Evolutionary conservation across 2,888 invertebrate species (phyloP).

Genomic region (Therioaphis trifolii): DNA sequence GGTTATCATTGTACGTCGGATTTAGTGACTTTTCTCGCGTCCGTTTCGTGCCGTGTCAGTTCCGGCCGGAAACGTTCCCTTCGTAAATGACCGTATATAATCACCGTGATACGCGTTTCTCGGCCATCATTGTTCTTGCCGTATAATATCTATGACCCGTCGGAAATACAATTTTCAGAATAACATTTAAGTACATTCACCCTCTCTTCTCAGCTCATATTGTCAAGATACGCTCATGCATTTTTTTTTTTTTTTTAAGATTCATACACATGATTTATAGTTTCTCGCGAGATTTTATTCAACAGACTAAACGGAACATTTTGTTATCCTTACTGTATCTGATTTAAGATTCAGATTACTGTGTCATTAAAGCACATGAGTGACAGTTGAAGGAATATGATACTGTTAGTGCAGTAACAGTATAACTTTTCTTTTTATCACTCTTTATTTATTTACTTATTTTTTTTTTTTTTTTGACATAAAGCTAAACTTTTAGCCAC

Average conservation of each 20-base stretch:
- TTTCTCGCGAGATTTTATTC: not conserved
- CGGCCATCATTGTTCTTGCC: constrained; percentile 17
- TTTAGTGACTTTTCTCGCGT: constrained; percentile 21
- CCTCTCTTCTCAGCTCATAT: not conserved
- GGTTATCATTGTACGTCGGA: constrained; percentile 11
- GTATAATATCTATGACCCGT: not conserved
- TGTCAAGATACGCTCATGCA: not conserved
- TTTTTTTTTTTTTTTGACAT: not conserved
- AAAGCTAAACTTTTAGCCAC: not conserved
- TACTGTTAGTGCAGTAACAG: not conserved
- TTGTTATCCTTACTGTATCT: constrained; percentile 32
- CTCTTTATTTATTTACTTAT: too few relatives aligned
- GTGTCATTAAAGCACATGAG: constrained; percentile 42
- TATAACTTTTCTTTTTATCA: not conserved
- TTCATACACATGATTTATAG: constrained; percentile 39
- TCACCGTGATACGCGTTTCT: not conserved
- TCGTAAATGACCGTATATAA: constrained; percentile 29
- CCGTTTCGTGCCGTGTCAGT: constrained; percentile 10
- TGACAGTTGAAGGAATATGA: constrained; percentile 30
- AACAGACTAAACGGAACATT: constrained; percentile 36
- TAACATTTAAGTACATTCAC: not conserved
- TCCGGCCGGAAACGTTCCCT: constrained; percentile 50
- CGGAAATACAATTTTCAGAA: not conserved
- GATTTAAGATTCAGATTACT: constrained; percentile 44
- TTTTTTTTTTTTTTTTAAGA: not conserved